Conservation (phyloP, 2,113 vertebrate species). For the Butorides virescens region DNA sequence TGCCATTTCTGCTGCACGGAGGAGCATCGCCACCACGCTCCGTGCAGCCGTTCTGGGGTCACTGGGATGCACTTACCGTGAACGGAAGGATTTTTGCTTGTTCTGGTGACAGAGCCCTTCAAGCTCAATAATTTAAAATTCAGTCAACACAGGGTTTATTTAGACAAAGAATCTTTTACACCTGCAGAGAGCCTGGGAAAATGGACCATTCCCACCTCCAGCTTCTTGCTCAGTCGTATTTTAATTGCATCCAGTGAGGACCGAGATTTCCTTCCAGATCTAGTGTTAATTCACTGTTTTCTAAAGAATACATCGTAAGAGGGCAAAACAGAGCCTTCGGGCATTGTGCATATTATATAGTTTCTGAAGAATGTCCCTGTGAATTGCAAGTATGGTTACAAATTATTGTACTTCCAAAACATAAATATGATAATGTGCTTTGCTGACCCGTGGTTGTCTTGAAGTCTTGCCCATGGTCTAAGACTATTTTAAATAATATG, state of each 20-base stretch:
- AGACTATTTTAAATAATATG: background rate
- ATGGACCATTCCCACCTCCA: background rate
- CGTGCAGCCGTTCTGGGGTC: accelerated
- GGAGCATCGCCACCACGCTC: background rate
- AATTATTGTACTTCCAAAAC: background rate
- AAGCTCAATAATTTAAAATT: background rate
- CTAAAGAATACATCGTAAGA: background rate
- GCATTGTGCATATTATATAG: background rate
- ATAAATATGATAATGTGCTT: background rate
- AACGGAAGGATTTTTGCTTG: background rate
- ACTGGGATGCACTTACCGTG: background rate
- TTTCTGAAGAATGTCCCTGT: background rate
- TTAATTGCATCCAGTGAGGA: background rate
- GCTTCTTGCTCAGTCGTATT: background rate
- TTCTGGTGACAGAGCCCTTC: background rate
- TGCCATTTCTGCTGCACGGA: background rate
- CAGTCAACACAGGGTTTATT: background rate
- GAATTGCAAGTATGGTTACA: background rate
- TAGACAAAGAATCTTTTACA: background rate
- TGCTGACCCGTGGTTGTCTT: background rate
- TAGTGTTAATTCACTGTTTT: background rate
- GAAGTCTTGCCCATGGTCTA: background rate
- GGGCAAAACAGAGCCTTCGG: background rate
- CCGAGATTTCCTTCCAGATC: background rate
- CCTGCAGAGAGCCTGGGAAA: background rate